Evolutionary conservation across 1,140 invertebrate genomes (phyloP).

Genomic region (Cotesia typhae): DNA sequence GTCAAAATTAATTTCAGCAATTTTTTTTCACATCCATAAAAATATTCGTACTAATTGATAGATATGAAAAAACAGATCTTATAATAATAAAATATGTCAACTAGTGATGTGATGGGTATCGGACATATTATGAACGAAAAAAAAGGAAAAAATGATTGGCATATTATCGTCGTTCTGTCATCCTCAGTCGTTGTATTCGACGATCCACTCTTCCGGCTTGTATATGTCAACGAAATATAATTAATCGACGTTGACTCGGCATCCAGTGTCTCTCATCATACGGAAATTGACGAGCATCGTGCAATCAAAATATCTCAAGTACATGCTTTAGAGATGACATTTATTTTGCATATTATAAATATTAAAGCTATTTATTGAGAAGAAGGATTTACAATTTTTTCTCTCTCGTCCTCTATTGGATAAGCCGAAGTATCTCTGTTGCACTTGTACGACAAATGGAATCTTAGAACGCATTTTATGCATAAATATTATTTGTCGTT

Average conservation of each 20-base stretch:
- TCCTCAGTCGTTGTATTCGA: not conserved
- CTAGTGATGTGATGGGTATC: not conserved
- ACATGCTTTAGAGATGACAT: not conserved
- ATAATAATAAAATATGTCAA: constrained; percentile 15
- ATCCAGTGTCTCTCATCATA: constrained; percentile 17
- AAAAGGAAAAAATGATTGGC: constrained; percentile 16
- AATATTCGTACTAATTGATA: not conserved
- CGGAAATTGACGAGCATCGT: constrained; percentile 29
- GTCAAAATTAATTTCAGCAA: too few species aligned
- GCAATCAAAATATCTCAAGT: constrained; percentile 5
- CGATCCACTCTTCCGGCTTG: constrained; percentile 29
- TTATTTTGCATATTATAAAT: not conserved
- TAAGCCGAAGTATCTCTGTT: too few species aligned
- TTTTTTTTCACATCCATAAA: too few species aligned
- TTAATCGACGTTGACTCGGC: constrained; percentile 26
- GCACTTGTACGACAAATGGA: too few species aligned
- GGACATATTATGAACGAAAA: not conserved
- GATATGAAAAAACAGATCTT: not conserved
- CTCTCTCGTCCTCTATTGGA: too few species aligned
- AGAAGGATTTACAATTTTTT: too few species aligned
- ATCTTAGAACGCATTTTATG: too few species aligned
- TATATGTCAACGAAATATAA: constrained; percentile 34
- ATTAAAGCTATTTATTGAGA: not conserved
- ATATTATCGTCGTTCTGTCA: constrained; percentile 15
- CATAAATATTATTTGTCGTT: too few species aligned